Evolutionary conservation across 2,888 invertebrate genomes (phyloP), one percentile per base, ranked within the genome.

Genomic region (Ecliptopera silaceata): DNA sequence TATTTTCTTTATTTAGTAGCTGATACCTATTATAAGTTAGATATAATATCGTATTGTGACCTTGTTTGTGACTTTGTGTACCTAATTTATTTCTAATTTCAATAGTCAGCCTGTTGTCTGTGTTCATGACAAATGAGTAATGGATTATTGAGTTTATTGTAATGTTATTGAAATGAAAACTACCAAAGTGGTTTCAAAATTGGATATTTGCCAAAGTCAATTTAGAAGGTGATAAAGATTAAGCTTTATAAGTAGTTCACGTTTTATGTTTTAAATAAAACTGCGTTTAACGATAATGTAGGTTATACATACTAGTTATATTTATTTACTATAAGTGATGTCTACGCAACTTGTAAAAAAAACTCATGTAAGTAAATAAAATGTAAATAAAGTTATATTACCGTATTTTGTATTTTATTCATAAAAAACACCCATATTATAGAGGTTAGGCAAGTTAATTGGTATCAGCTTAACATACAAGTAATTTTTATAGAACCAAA

Each of bases 1-100:
- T 26, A 4, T 26, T 26, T 26, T 26, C 26, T 26, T 26, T 26
- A 26, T 8, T 26, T 26, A 6, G 22, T 20, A 20, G 4, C 4
- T 3, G 2, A 20, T 36, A 15, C 6, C 4, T 36, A 36, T 3
- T 20, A 32, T 39, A 20, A 22, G 22, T n/a, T n/a, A 29, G n/a
- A 17, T 48, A 38, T 17, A 15, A 13, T 38, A 47, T 11, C 39
- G 4, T 2, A 18, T 0, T 31, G 17, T 34, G 41, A 36, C 51
- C 51, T 56, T 45, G 48, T 32, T 46, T 38, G 38, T 47, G 26
- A 38, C 29, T 15, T 26, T 18, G 6, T 26, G 26, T 26, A 26
- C 26, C n/a, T 36, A 36, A 36, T 13, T 36, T 36, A 15, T 15
- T 36, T 15, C 29, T 18, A 41, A 49, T 41, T 41, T 18, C 4